Base-by-base conservation (phyloP, 2,888 invertebrate species). In the Drosophila rellima region DNA sequence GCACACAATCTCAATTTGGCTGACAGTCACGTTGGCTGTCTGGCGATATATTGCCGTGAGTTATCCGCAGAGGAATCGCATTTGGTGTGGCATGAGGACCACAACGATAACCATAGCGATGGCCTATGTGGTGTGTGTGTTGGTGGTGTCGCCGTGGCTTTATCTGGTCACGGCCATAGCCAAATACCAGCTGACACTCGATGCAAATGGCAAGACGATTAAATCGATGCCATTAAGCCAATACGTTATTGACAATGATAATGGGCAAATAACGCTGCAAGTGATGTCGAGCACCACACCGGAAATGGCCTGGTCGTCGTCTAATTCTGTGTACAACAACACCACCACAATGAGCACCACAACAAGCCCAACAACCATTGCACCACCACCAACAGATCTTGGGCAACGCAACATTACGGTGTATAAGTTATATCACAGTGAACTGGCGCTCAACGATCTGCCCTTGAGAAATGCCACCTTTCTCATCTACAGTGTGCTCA, bases 11-110 rank as follows among this genome's bases (percentile, higher is more conserved):
- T 97, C 98, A 1, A 98, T 98, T 80, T 98, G 97, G 95, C 93
- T 98, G 80, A 98, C 98, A 0, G 96, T 98, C 3, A 96, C 97
- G 2, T 92, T 99, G 67, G 98, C 98, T 0, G 96, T 98, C 13
- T 99, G 98, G 97, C 94, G 98, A 5, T 98, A 97, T 91, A 95
- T 98, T 47, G 96, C 96, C n/a, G 95, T 97, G 0, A 97, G 96
- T 0, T 95, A 95, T 91, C 98, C 98, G 0, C 96, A 96, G 79
- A 94, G 94, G 76, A 97, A 96, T 88, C 94, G 95, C 50, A 94
- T 95, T 33, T 96, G 97, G 96, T 98, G 98, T 90, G 96, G 95
- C 83, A 95, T 96, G 93, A 94, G 94, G 47, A 95, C 96, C 71
- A 97, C 98, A 0, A 94, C 95, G n/a, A 91, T 95, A 37, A 96